Base-by-base conservation (phyloP, 2,113 vertebrate species). In the Ammodytes marinus region DNA sequence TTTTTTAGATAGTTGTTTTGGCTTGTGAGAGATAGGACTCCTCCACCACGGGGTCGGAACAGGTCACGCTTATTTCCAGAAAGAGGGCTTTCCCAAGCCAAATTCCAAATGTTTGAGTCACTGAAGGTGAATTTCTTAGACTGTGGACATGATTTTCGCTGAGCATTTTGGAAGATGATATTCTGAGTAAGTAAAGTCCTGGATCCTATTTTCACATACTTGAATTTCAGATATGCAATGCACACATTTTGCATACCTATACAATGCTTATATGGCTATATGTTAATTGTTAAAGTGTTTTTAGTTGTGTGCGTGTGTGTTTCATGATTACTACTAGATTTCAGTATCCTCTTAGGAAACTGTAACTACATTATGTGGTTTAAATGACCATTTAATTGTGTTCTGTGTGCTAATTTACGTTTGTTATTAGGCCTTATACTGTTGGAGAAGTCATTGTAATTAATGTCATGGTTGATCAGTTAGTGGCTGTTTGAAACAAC, bases 61-160 rank as follows among this genome's bases (percentile, higher is more conserved):
- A 86, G 86, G 88, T 82, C 57, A 27, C 5, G 4, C 64, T 88
- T 12, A 17, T 65, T 84, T 85, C 69, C 69, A 87, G 66, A 86
- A 80, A 77, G 70, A 79, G 67, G 27, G 83, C 35, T 89, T 76
- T 86, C 63, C 55, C 64, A 42, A 80, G 66, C 49, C 60, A 74
- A 89, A 92, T 93, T 88, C 91, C 91, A 86, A 77, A 69, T 69
- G 82, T 87, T 90, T 93, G 91, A 92, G 86, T 94, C 90, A 92
- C 79, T 47, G 86, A 57, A 89, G 66, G 78, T 90, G 67, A 86
- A 63, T 58, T 19, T 27, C 65, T 83, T 40, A 11, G 47, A 79
- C 57, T 59, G 17, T 77, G 63, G 68, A 79, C 69, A 57, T 69
- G 42, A 17, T 74, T 82, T 57, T 77, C 13, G 27, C 65, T 64